A percentile compares a stretch with the other conserved stretches of the same genome.
Conservation (phyloP, 2,797 vertebrate species). For the Alouatta caraya region DNA sequence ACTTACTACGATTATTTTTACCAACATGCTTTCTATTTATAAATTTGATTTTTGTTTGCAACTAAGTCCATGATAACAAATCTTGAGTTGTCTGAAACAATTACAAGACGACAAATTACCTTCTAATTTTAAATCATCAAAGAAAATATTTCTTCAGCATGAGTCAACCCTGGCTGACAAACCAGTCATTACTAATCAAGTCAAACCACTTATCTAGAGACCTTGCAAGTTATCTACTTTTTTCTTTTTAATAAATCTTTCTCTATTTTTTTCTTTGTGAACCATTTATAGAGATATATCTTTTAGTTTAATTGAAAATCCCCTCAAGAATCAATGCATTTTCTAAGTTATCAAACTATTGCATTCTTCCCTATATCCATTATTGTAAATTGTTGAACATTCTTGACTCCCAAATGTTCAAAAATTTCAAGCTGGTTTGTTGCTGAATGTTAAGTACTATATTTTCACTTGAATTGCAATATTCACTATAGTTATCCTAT, state of each 20-base stretch:
- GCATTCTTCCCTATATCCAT: neutral
- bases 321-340: neutral
- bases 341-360: neutral
- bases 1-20: neutral
- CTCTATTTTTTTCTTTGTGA: neutral
- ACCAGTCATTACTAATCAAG: neutral
- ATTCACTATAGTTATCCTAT: neutral
- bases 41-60: neutral
- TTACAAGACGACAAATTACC: neutral
- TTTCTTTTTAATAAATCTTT: neutral
- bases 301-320: slow-evolving; percentile 15
- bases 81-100: slow-evolving; percentile 13
- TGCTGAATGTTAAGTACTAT: neutral
- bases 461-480: neutral
- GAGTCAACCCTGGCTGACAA: neutral
- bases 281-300: neutral
- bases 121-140: slow-evolving; percentile 2
- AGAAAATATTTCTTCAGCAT: slow-evolving; percentile 26
- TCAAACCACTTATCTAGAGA: neutral
- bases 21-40: neutral
- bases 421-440: slow-evolving; percentile 31
- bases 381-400: neutral
- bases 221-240: neutral
- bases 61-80: neutral
- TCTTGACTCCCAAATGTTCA: neutral